Percentiles rank a stretch among this genome's conserved stretches.
phyloP scores from a whole-genome alignment of 1,140 invertebrate genomes.

The Phenacoccus solenopsis region DNA sequence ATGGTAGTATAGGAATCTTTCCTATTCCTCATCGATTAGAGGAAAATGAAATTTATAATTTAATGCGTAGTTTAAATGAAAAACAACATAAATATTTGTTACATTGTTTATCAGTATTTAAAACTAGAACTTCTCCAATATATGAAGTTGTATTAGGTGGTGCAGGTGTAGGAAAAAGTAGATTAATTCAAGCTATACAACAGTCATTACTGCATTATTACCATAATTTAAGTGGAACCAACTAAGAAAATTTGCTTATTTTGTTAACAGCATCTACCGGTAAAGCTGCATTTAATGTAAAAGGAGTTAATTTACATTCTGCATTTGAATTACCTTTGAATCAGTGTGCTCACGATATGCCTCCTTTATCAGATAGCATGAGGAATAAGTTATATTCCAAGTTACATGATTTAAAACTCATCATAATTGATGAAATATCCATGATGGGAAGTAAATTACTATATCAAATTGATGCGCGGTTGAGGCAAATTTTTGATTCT shows the following conservation, averaged over 20 bases:
- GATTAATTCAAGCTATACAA: neutral
- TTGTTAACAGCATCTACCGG: conserved; percentile 15
- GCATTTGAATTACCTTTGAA: neutral
- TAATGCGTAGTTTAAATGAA: neutral
- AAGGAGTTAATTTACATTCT: conserved; percentile 7
- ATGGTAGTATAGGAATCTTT: neutral
- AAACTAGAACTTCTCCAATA: neutral
- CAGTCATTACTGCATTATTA: neutral
- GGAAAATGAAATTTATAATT: neutral
- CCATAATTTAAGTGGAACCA: neutral
- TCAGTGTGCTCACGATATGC: too few relatives aligned
- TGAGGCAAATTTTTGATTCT: conserved; percentile 18
- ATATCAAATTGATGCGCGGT: conserved; percentile 19
- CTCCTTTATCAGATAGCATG: neutral
- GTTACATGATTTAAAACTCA: conserved; percentile 19
- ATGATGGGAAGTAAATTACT: conserved; percentile 19
- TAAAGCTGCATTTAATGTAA: neutral
- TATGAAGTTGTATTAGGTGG: conserved; percentile 2
- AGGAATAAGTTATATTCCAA: neutral
- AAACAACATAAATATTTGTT: neutral
- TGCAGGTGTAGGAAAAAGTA: neutral
- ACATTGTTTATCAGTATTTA: neutral
- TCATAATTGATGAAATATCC: conserved; percentile 24
- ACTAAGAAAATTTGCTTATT: neutral
- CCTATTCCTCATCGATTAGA: neutral